Evolutionary conservation across 1,140 invertebrate genomes (phyloP), one percentile per base, ranked within the genome.

Genomic region (Panagrolaimus sp.): DNA sequence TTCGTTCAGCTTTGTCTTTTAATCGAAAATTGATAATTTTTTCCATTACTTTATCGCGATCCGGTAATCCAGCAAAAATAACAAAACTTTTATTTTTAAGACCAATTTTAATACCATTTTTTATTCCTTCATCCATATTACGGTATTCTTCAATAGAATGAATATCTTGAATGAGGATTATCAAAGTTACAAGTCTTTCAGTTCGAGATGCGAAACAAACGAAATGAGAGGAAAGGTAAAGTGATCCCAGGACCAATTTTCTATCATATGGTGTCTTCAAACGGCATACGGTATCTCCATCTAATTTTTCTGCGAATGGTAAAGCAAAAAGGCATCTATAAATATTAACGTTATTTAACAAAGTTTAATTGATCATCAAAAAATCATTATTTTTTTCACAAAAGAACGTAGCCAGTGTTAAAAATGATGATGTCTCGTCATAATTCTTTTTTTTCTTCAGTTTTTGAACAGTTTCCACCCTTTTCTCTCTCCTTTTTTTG

Each of bases 151-250:
- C 91, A 10, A 90, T 88, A 45, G 88, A 83, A 70, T 84, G 84
- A 14, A 93, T 88, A 79, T 92, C 90, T 73, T 91, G 86, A 65
- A 96, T 85, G 1, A 94, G 94, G 81, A 97, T 90, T 0, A 95
- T 91, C 38, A 97, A 81, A 71, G 88, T 90, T 3, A 96, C 91
- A 78, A 94, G 85, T 82, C 90, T 87, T 77, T 88, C 88, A 0
- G 93, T 90, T 91, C 94, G 78, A 63, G 94, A 96, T 83, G 92
- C 90, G 84, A 97, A 98, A 83, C 94, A 98, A 74, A 97, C 88
- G 84, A 93, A 98, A 85, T 94, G 94, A 77, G 91, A 89, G 0
- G 94, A 97, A 28, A 98, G 84, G 85, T 90, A 98, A 73, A 98
- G 87, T 74, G 89, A 88, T n/a, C 95, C 95, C 85, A 88, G 88